Conservation (phyloP, 2,113 vertebrate species). For the Opisthocomus hoazin region DNA sequence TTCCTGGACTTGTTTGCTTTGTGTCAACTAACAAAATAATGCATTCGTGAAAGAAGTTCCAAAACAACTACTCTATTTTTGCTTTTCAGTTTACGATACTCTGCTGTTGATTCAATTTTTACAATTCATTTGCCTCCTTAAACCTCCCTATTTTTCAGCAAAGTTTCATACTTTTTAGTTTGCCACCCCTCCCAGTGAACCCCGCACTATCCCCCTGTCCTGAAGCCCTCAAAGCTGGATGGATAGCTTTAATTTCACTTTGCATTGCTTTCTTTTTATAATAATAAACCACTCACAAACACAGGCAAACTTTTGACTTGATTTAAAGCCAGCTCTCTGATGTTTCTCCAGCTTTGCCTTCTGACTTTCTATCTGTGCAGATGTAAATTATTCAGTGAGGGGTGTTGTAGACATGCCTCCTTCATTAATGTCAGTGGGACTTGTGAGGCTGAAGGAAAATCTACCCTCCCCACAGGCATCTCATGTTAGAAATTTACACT, state of each 20-base stretch:
- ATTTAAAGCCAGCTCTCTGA: slow-evolving; percentile 50
- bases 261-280: neutral
- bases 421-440: slow-evolving; percentile 48
- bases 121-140: neutral
- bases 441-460: slow-evolving; percentile 41
- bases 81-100: neutral
- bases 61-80: neutral
- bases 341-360: slow-evolving; percentile 53
- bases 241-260: slow-evolving; percentile 24
- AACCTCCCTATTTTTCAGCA: neutral
- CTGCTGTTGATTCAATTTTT: too few species aligned
- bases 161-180: neutral
- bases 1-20: neutral
- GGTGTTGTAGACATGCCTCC: slow-evolving; percentile 40
- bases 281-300: slow-evolving; percentile 43
- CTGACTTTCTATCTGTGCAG: slow-evolving; percentile 33
- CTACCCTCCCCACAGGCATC: neutral
- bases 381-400: slow-evolving; percentile 54
- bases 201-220: neutral
- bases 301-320: slow-evolving; percentile 31
- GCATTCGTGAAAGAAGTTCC: neutral
- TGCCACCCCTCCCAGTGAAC: neutral
- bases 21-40: neutral
- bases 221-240: neutral
- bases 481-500: slow-evolving; percentile 34